Conservation (phyloP, 2,797 vertebrate species). For the Chrosomus eos region DNA sequence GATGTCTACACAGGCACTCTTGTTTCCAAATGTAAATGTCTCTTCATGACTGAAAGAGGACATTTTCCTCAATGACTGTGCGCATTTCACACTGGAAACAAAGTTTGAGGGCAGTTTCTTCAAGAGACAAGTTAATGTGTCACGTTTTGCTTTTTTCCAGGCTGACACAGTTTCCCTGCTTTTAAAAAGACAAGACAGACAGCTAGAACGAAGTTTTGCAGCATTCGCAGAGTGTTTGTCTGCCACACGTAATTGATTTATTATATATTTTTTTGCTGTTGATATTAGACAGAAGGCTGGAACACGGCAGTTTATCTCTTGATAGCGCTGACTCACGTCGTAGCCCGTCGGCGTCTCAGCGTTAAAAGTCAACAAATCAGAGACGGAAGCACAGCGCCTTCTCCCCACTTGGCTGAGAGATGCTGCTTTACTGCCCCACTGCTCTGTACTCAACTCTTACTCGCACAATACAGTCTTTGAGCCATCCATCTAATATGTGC, state of each 20-base stretch:
- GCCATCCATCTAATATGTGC: slow-evolving; percentile 25
- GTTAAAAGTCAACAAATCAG: slow-evolving; percentile 64
- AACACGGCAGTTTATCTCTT: slow-evolving; percentile 51
- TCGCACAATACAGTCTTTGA: slow-evolving; percentile 53
- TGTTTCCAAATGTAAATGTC: slow-evolving; percentile 29
- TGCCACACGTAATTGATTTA: slow-evolving; percentile 50
- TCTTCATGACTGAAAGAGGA: slow-evolving; percentile 15
- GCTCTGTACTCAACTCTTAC: slow-evolving; percentile 53
- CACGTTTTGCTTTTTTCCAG: background rate
- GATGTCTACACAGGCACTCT: slow-evolving; percentile 41
- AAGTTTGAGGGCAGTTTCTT: slow-evolving; percentile 27
- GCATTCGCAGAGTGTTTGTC: slow-evolving; percentile 49
- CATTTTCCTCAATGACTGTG: slow-evolving; percentile 11
- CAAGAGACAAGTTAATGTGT: background rate
- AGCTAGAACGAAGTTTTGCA: slow-evolving; percentile 38
- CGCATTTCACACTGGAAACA: slow-evolving; percentile 15
- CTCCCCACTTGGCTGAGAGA: slow-evolving; percentile 59
- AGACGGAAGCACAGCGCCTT: slow-evolving; percentile 51
- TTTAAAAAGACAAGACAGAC: slow-evolving; percentile 50
- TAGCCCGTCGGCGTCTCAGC: slow-evolving; percentile 58
- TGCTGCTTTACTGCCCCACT: slow-evolving; percentile 59
- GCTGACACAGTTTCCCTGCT: slow-evolving; percentile 48
- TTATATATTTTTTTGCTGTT: slow-evolving; percentile 17
- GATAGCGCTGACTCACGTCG: slow-evolving; percentile 68
- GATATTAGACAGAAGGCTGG: slow-evolving; percentile 42